Percentiles rank a stretch among this genome's conserved stretches.
These are phyloP conservation scores for Sebastes vulpes DNA, from an alignment of 2,797 vertebrate species.

Conservation along the genomic window DNA sequence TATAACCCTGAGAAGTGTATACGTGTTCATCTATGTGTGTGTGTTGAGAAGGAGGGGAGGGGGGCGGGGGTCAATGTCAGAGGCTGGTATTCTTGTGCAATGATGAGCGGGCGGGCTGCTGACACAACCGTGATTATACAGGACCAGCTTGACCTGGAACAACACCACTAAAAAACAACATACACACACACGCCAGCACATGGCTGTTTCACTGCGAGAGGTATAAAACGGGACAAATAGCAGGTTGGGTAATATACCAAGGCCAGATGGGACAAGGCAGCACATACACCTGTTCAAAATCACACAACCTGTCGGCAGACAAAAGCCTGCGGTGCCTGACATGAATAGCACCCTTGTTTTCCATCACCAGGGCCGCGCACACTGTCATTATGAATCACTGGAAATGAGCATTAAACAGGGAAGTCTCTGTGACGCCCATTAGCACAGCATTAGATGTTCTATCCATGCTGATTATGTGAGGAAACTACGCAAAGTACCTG, in stretches of 20 bases:
- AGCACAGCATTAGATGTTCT: conserved; percentile 22
- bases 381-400: conserved; percentile 50
- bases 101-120: conserved; percentile 60
- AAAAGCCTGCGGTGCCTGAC: conserved; percentile 54
- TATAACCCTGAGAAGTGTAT: not conserved
- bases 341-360: conserved; percentile 56
- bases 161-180: conserved; percentile 23
- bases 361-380: conserved; percentile 37
- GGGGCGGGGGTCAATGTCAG: conserved; percentile 68
- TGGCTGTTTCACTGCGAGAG: conserved; percentile 49
- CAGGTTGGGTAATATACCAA: conserved; percentile 67
- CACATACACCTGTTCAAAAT: conserved; percentile 70
- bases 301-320: conserved; percentile 69
- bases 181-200: conserved; percentile 22
- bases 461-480: not conserved
- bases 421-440: conserved; percentile 17
- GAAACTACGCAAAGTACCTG: not conserved
- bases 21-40: not conserved
- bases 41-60: conserved; percentile 1
- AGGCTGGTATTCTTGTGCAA: conserved; percentile 60
- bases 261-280: conserved; percentile 71
- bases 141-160: conserved; percentile 77
- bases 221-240: conserved; percentile 71
- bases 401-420: conserved; percentile 37
- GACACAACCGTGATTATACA: conserved; percentile 78